Conservation (phyloP, 2,888 invertebrate species). For the Trachelus stipa region DNA sequence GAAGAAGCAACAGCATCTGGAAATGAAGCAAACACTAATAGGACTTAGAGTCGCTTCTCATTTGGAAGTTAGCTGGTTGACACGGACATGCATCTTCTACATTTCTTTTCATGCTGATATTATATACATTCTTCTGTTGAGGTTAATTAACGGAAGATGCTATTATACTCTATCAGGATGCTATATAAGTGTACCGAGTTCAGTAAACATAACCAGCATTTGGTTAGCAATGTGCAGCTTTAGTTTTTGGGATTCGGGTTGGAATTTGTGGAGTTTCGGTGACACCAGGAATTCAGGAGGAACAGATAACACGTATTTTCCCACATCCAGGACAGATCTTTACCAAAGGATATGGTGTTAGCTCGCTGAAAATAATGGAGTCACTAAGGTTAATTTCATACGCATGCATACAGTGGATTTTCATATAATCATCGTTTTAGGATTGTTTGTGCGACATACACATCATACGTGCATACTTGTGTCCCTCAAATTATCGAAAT, state of each 20-base stretch:
- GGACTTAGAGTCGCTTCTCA: conserved; percentile 62
- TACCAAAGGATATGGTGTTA: conserved; percentile 21
- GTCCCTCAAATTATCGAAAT: background rate
- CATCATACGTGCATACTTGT: background rate
- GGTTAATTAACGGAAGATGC: background rate
- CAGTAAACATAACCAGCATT: background rate
- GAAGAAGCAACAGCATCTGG: conserved; percentile 99
- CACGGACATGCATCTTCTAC: conserved; percentile 43
- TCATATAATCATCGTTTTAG: too few relatives aligned
- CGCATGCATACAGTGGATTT: background rate
- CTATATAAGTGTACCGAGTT: background rate
- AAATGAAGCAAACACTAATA: conserved; percentile 69
- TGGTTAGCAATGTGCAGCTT: background rate
- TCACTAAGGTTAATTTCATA: background rate
- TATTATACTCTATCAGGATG: background rate
- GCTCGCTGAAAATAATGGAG: background rate
- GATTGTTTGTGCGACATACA: background rate
- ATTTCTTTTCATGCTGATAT: background rate
- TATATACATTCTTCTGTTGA: background rate
- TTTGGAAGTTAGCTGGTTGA: conserved; percentile 31
- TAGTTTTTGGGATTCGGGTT: background rate
- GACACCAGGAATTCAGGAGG: conserved; percentile 24
- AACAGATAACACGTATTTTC: conserved; percentile 29
- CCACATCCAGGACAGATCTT: conserved; percentile 47
- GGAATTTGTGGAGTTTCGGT: conserved; percentile 8